phyloP scores from a whole-genome alignment of 2,797 vertebrate species.

The Ctenochaetus hawaiiensis region DNA sequence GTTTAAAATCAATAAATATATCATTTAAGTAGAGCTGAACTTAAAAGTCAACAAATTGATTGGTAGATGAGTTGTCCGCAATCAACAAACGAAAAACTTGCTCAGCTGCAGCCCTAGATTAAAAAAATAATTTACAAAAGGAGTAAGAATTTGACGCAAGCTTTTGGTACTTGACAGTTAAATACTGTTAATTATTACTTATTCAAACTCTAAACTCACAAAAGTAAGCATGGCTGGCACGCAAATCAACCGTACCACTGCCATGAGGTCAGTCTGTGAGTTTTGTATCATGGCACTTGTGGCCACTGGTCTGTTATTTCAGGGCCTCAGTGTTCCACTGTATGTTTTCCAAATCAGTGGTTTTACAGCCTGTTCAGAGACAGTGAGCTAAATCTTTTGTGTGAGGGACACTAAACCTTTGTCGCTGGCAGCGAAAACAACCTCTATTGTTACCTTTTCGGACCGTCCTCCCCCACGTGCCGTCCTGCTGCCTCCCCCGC shows the following conservation, averaged over 20 bases:
- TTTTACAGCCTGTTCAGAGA: slow-evolving; percentile 39
- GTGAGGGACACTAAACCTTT: slow-evolving; percentile 52
- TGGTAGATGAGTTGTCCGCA: too few species aligned
- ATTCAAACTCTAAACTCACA: background rate
- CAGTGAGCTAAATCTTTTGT: slow-evolving; percentile 49
- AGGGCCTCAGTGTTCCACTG: slow-evolving; percentile 36
- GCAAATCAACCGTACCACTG: background rate
- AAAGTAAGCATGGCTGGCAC: background rate
- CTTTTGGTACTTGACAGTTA: background rate
- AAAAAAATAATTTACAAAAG: background rate
- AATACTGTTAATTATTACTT: background rate
- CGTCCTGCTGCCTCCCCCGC: slow-evolving; percentile 85
- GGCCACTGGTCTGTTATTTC: slow-evolving; percentile 52
- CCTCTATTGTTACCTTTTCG: slow-evolving; percentile 90
- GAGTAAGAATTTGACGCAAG: background rate
- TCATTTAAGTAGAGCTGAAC: background rate
- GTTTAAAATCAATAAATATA: background rate
- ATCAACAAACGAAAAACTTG: background rate
- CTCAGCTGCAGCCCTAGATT: background rate
- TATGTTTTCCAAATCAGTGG: slow-evolving; percentile 59
- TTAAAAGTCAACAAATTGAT: background rate
- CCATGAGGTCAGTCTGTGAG: slow-evolving; percentile 20
- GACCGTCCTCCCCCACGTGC: slow-evolving; percentile 90
- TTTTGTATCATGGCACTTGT: background rate
- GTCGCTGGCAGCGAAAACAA: slow-evolving; percentile 18